phyloP scores from a whole-genome alignment of 2,113 vertebrate genomes.

The Dryoscopus gambensis region DNA sequence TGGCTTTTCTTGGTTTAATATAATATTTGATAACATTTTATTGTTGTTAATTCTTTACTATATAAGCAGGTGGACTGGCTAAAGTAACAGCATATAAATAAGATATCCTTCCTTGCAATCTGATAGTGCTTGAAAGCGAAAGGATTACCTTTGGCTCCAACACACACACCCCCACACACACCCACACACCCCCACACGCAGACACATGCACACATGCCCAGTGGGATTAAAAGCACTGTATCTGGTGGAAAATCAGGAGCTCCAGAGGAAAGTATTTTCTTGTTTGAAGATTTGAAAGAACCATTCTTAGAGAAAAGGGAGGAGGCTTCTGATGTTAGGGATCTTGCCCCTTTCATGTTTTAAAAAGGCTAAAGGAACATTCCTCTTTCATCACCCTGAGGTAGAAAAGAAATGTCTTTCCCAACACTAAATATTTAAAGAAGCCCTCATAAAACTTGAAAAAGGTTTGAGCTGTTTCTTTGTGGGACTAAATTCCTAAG shows the following conservation, averaged over 20 bases:
- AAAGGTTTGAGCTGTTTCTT: constrained; percentile 51
- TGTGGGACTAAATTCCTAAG: constrained; percentile 28
- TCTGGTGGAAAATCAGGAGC: neutral
- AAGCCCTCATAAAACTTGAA: constrained; percentile 38
- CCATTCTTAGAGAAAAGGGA: neutral
- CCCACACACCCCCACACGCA: neutral
- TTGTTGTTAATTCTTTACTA: neutral
- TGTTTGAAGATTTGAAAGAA: constrained; percentile 51
- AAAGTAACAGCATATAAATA: neutral
- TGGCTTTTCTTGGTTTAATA: neutral
- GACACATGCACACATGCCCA: neutral
- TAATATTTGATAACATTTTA: neutral
- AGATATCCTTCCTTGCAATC: neutral
- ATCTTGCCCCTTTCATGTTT: constrained; percentile 48
- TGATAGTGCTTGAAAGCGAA: neutral
- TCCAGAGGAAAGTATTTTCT: constrained; percentile 12
- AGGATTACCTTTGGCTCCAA: neutral
- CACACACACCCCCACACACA: neutral
- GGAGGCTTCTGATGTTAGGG: constrained; percentile 4
- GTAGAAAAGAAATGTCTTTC: constrained; percentile 33
- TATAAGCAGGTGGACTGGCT: neutral
- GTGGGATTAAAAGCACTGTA: neutral
- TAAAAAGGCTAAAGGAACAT: constrained; percentile 45
- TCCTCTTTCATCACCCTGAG: constrained; percentile 39
- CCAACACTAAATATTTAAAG: constrained; percentile 69